These are phyloP conservation scores for Podiceps cristatus DNA, from an alignment of 2,113 vertebrate genomes.

Conservation along the genomic window DNA sequence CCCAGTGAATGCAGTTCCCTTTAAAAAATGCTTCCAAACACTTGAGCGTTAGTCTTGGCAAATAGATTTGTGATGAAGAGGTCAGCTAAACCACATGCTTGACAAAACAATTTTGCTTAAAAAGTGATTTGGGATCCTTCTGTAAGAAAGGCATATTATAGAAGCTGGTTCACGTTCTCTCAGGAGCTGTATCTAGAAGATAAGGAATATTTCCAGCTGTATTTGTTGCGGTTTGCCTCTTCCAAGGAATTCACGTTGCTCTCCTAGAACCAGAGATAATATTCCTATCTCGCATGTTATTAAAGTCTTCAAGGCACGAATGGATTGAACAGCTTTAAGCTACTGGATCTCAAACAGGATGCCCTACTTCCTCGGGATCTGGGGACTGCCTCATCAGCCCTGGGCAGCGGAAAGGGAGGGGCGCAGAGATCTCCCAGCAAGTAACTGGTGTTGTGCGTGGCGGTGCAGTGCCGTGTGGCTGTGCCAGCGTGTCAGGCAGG, in stretches of 20 bases:
- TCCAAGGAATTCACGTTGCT: not conserved
- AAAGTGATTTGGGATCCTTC: conserved; percentile 58
- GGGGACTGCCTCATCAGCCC: not conserved
- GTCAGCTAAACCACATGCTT: not conserved
- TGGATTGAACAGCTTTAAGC: not conserved
- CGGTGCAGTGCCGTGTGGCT: accelerated
- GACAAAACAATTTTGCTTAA: not conserved
- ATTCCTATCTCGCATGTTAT: not conserved
- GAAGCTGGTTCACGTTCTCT: not conserved
- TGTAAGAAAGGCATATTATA: conserved; percentile 25
- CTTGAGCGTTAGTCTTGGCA: not conserved
- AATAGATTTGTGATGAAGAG: not conserved
- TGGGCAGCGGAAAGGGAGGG: accelerated
- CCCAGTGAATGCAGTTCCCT: not conserved
- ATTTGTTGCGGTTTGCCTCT: not conserved
- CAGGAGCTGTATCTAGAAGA: not conserved
- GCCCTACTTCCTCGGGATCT: not conserved
- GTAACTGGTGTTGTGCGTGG: accelerated
- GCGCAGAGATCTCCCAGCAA: not conserved
- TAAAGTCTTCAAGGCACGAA: not conserved
- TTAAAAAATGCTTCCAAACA: not conserved
- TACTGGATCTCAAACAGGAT: not conserved
- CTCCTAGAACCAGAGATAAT: not conserved
- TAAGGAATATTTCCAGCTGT: not conserved
- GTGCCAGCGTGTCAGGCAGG: accelerated